Evolutionary conservation across 2,797 vertebrate species (phyloP), one percentile per base, ranked within the genome.

Genomic region (Semaprochilodus insignis): DNA sequence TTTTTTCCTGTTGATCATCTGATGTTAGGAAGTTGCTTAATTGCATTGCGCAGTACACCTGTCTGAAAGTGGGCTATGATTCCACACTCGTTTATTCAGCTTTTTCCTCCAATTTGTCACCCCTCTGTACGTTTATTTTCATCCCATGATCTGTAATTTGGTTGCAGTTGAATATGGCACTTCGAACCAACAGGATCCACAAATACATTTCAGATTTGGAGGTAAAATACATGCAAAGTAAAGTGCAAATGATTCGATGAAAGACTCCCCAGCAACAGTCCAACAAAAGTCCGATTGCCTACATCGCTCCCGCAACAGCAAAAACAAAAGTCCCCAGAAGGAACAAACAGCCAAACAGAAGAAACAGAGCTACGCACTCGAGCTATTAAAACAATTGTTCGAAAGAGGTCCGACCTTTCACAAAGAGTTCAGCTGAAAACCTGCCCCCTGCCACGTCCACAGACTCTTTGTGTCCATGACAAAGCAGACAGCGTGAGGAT

Each of bases 391-490:
- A 88, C 85, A 92, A 81, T 78, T 54, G 81, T 59, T 66, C 51
- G 34, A 52, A 73, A 81, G 40, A 48, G 7, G 4, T 72, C 67
- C 81, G 65, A 76, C 77, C 44, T 79, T 79, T n/a, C n/a, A 62
- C 75, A 65, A 66, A 66, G 19, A 21, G 27, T 73, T 55, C 25
- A 36, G 34, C 69, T 36, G 57, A 85, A 86, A 66, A 88, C 60
- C 77, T 90, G 83, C 83, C 86, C 82, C 51, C 78, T 81, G 79
- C 81, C 86, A 21, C 81, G 90, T 90, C 91, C 81, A 88, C 90
- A 90, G 78, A 72, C 76, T 36, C 27, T 60, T 6, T 27, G 51
- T 48, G 36, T 51, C 59, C 52, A 14, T 36, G 78, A 84, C 65
- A 81, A 77, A 77, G 78, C 83, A 81, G 75, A 72, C 83, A 48